A percentile compares a stretch with the other conserved stretches of the same genome.
These are phyloP conservation scores for Arenicola marina DNA, from an alignment of 2,888 invertebrate species.

Conservation along the genomic window DNA sequence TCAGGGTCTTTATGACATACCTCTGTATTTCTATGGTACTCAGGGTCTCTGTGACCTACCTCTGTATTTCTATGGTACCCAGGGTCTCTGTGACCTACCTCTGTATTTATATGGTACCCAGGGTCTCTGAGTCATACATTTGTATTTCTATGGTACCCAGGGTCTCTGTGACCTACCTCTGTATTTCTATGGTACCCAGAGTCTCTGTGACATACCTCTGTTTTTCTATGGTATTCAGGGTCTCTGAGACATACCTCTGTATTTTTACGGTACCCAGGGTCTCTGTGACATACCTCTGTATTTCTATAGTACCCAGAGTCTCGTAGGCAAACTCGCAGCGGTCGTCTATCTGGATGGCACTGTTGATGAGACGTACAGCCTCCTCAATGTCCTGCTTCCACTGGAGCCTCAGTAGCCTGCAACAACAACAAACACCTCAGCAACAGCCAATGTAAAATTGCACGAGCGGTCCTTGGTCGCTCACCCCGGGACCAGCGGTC, in stretches of 20 bases:
- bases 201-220: slow-evolving; percentile 95
- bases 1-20: slow-evolving; percentile 92
- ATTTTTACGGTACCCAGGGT: slow-evolving; percentile 93
- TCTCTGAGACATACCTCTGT: slow-evolving; percentile 92
- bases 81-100: slow-evolving; percentile 89
- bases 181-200: slow-evolving; percentile 91
- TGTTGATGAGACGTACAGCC: slow-evolving; percentile 76
- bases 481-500: no score
- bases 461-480: no score
- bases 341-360: slow-evolving; percentile 83
- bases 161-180: slow-evolving; percentile 89
- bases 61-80: slow-evolving; percentile 92
- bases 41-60: slow-evolving; percentile 88
- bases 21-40: slow-evolving; percentile 93
- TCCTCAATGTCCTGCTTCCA: slow-evolving; percentile 82
- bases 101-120: slow-evolving; percentile 94
- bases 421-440: no score
- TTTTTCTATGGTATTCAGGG: slow-evolving; percentile 91
- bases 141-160: slow-evolving; percentile 94
- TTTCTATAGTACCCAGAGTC: slow-evolving; percentile 91
- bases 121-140: slow-evolving; percentile 87
- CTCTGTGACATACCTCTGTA: slow-evolving; percentile 90
- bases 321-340: slow-evolving; percentile 95
- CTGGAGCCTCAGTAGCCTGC: slow-evolving; percentile 73
- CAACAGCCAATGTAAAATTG: no score